These are phyloP conservation scores for Eristalinus aeneus DNA, from an alignment of 2,888 invertebrate species.

Conservation along the genomic window DNA sequence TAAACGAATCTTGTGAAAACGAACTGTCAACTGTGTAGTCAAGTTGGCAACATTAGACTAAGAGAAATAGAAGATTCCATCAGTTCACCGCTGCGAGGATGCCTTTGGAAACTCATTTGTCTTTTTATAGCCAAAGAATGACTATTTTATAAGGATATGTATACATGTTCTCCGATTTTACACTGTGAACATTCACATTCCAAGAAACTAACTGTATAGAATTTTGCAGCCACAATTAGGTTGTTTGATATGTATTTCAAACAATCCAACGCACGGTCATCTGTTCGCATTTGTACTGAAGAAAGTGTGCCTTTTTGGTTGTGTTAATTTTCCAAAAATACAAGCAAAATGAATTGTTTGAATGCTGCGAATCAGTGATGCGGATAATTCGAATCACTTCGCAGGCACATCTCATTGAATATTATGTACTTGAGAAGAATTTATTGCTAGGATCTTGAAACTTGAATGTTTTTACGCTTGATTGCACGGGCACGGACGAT, in stretches of 20 bases:
- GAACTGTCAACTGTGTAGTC: neutral
- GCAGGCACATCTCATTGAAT: neutral
- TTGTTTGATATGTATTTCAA: too few species aligned
- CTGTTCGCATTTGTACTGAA: neutral
- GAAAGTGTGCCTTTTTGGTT: neutral
- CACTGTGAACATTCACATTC: too few species aligned
- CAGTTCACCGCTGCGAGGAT: too few species aligned
- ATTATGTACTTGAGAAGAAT: conserved; percentile 34
- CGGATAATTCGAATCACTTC: neutral
- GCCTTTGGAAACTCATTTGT: too few species aligned
- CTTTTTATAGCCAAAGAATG: too few species aligned
- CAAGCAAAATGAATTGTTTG: neutral
- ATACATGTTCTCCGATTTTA: too few species aligned
- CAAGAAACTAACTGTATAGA: too few species aligned
- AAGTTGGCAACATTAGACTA: neutral
- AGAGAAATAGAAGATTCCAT: too few species aligned
- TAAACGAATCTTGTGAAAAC: neutral
- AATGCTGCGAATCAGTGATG: neutral
- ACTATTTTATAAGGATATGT: too few species aligned
- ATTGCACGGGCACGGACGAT: conserved; percentile 22
- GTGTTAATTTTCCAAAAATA: neutral
- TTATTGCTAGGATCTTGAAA: conserved; percentile 33
- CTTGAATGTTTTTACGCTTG: neutral
- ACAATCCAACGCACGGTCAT: neutral
- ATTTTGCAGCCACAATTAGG: neutral